A percentile compares a stretch with the other conserved stretches of the same genome.
Evolutionary conservation across 2,888 invertebrate genomes (phyloP).

Genomic region (Tinea pellionella): DNA sequence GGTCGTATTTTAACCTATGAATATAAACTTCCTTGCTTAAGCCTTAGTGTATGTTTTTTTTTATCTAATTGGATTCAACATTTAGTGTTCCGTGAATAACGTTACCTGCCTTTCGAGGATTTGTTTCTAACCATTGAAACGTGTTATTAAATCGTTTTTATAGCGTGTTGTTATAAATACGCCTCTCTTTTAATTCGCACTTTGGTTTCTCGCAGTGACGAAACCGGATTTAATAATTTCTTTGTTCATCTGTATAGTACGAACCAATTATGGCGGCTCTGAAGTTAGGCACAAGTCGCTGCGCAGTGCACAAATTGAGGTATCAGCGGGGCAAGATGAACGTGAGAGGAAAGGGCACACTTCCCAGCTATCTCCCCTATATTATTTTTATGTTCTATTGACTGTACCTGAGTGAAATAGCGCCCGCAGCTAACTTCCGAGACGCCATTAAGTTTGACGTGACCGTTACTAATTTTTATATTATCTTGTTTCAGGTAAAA

Average conservation of each 20-base stretch:
- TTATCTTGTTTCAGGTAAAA: background rate
- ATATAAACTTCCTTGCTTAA: background rate
- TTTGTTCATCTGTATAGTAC: background rate
- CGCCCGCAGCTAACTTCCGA: too few relatives aligned
- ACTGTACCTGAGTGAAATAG: too few relatives aligned
- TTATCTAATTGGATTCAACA: background rate
- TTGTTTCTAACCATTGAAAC: constrained; percentile 24
- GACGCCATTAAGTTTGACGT: too few relatives aligned
- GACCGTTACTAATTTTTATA: background rate
- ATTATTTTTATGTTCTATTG: too few relatives aligned
- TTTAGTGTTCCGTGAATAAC: constrained; percentile 23
- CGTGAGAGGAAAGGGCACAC: too few relatives aligned
- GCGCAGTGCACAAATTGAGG: too few relatives aligned
- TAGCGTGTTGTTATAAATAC: constrained; percentile 16
- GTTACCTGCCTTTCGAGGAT: constrained; percentile 25
- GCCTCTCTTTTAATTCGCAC: background rate
- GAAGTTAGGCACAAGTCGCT: too few relatives aligned
- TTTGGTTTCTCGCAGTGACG: background rate
- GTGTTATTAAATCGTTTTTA: constrained; percentile 51
- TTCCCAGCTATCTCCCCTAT: too few relatives aligned
- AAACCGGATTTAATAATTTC: background rate
- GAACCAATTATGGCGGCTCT: too few relatives aligned
- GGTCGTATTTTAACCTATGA: constrained; percentile 3
- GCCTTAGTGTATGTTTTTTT: constrained; percentile 18
- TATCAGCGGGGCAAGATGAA: too few relatives aligned